These are phyloP conservation scores for Sinopyrophorus schimmeli DNA, from an alignment of 2,888 invertebrate species.

Conservation along the genomic window DNA sequence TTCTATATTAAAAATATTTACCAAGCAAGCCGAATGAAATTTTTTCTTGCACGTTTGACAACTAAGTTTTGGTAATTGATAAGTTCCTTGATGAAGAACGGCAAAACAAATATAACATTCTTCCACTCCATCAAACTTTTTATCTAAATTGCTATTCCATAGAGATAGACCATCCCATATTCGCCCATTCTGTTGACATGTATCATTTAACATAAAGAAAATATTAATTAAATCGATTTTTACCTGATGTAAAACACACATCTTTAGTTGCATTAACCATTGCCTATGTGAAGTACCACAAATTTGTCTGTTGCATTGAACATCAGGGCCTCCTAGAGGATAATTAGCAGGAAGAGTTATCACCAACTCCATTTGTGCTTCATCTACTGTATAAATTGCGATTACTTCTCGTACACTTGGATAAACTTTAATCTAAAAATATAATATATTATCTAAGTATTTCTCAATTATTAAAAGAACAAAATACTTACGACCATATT, in stretches of 20 bases:
- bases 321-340: constrained; percentile 77
- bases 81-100: constrained; percentile 80
- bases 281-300: constrained; percentile 73
- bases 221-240: too few species aligned
- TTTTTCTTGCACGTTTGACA: constrained; percentile 94
- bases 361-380: constrained; percentile 76
- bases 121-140: constrained; percentile 86
- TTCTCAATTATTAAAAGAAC: constrained; percentile 6
- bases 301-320: constrained; percentile 70
- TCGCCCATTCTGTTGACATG: constrained; percentile 94
- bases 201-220: too few species aligned
- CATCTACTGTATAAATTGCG: constrained; percentile 81
- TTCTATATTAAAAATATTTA: constrained; percentile 59
- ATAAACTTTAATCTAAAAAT: constrained; percentile 69
- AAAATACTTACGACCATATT: constrained; percentile 64
- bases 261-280: constrained; percentile 80
- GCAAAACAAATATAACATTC: constrained; percentile 97
- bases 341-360: constrained; percentile 80
- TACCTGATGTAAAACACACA: constrained; percentile 87
- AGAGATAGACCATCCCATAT: constrained; percentile 83
- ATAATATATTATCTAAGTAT: constrained; percentile 2
- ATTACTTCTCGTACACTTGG: constrained; percentile 75
- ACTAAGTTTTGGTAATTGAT: constrained; percentile 79
- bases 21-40: constrained; percentile 92
- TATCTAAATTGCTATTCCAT: constrained; percentile 87